Conservation (phyloP, 92 coral and sea anemone genomes). For the Paragorgia papillata region DNA sequence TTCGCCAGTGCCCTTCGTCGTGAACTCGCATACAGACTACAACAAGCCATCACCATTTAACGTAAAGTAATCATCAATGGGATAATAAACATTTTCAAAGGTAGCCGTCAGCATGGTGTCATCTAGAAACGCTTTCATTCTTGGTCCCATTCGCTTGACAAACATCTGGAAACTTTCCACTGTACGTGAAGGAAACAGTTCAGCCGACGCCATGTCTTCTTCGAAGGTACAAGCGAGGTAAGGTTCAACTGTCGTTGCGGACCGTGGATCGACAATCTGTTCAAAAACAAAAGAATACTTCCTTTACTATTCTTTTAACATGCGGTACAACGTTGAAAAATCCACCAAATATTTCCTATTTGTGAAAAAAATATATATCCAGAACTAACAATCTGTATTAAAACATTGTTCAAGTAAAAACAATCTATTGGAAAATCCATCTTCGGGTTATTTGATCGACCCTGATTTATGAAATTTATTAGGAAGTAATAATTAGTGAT, state of each 20-base stretch:
- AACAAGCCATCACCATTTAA: slow-evolving; percentile 40
- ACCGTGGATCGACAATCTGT: not conserved
- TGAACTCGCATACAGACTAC: slow-evolving; percentile 29
- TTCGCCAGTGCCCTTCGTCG: not conserved
- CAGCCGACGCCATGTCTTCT: not conserved
- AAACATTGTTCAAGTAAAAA: no score
- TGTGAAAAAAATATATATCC: no score
- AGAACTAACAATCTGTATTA: no score
- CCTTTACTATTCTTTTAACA: no score
- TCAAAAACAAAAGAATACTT: not conserved
- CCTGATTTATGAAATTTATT: no score
- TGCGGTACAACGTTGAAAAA: no score
- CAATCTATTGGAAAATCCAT: no score
- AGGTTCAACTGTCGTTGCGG: slow-evolving; percentile 13
- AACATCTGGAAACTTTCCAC: slow-evolving; percentile 5
- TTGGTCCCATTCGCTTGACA: not conserved
- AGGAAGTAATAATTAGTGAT: no score
- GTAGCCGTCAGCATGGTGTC: not conserved
- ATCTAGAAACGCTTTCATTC: not conserved
- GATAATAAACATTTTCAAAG: not conserved
- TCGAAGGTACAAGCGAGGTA: slow-evolving; percentile 26
- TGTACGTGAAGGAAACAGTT: slow-evolving; percentile 7
- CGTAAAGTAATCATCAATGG: slow-evolving; percentile 1
- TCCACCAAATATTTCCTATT: no score
- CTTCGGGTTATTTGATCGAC: no score